A percentile compares a stretch with the other conserved stretches of the same genome.
Conservation (phyloP, 2,113 vertebrate species). For the Megalops atlanticus region DNA sequence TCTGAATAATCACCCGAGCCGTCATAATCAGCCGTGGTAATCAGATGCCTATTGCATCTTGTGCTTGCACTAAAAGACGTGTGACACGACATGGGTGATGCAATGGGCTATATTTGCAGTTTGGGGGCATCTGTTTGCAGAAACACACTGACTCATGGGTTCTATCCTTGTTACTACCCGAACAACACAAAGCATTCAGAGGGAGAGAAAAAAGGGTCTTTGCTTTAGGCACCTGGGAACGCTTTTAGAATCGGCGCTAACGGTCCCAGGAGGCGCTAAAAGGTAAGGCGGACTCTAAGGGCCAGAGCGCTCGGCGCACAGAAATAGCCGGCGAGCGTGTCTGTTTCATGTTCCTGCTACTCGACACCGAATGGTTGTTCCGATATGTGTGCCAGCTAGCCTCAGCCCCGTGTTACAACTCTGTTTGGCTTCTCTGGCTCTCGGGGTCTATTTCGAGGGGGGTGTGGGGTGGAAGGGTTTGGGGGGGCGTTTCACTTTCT, state of each 20-base stretch:
- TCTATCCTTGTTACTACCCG: conserved; percentile 21
- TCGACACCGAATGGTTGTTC: conserved; percentile 82
- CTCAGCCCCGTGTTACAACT: conserved; percentile 69
- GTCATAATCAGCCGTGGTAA: conserved; percentile 40
- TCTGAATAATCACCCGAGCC: conserved; percentile 50
- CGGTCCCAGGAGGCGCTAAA: conserved; percentile 43
- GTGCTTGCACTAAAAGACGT: conserved; percentile 35
- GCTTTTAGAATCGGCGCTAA: conserved; percentile 26
- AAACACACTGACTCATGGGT: conserved; percentile 48
- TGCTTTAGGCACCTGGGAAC: not conserved
- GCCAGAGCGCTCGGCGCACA: conserved; percentile 67
- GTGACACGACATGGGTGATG: conserved; percentile 63
- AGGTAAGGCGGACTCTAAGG: conserved; percentile 48
- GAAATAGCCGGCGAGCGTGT: conserved; percentile 92
- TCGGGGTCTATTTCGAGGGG: conserved; percentile 77
- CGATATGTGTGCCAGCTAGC: conserved; percentile 70
- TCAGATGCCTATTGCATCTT: conserved; percentile 38
- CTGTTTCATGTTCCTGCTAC: conserved; percentile 88
- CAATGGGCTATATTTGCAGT: conserved; percentile 77
- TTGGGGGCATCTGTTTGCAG: conserved; percentile 45
- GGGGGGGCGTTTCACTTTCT: conserved; percentile 62
- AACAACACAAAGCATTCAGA: conserved; percentile 10
- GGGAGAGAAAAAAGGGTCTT: not conserved
- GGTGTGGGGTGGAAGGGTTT: too few relatives aligned
- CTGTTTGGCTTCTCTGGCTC: conserved; percentile 74